phyloP scores from a whole-genome alignment of 2,888 invertebrate genomes.

The Helobdella robusta region DNA sequence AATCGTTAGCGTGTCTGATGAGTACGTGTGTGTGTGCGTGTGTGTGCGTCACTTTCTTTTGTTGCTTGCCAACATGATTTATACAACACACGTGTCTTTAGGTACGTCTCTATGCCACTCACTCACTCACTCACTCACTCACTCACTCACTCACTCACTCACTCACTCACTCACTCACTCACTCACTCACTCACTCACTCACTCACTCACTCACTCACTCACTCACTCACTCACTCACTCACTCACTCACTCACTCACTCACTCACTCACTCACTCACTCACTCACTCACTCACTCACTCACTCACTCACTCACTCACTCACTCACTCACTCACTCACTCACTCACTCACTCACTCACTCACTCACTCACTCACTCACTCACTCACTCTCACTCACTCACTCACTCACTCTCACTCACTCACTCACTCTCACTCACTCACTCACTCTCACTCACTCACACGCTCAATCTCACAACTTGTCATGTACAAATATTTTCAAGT shows the following conservation, averaged over 20 bases:
- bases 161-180: constrained; percentile 17
- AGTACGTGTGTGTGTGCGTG: too few relatives aligned
- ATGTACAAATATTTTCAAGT: too few relatives aligned
- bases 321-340: constrained; percentile 16
- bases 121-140: constrained; percentile 17
- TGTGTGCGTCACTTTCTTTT: too few relatives aligned
- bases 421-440: constrained; percentile 8
- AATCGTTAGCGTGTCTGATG: too few relatives aligned
- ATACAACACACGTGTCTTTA: too few relatives aligned
- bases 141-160: constrained; percentile 17
- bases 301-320: constrained; percentile 16
- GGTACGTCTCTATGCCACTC: background rate
- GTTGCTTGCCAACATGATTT: too few relatives aligned
- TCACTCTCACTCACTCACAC: constrained; percentile 11
- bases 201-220: constrained; percentile 17
- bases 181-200: constrained; percentile 17
- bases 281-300: constrained; percentile 11
- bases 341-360: constrained; percentile 16
- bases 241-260: constrained; percentile 17
- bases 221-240: constrained; percentile 17
- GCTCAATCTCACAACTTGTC: constrained; percentile 6
- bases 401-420: constrained; percentile 9
- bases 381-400: constrained; percentile 5
- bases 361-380: constrained; percentile 16
- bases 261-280: constrained; percentile 14